Conservation (phyloP, 2,797 vertebrate genomes). For the Melanotaenia parkinsoni region DNA sequence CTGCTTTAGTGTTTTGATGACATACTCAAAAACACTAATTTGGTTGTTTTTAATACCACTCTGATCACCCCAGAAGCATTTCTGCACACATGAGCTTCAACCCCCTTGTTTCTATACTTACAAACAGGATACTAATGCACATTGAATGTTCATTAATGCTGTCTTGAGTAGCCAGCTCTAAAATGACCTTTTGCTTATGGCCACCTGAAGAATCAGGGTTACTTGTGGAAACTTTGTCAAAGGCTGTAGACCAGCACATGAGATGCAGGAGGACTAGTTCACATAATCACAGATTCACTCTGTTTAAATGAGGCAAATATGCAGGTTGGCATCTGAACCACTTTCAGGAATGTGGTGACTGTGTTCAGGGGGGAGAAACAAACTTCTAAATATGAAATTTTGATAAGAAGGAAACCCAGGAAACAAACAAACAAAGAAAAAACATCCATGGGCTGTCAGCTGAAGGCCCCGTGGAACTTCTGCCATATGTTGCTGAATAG, state of each 20-base stretch:
- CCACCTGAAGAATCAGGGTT: neutral
- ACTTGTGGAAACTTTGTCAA: too few relatives aligned
- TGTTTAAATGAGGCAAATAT: neutral
- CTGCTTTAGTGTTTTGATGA: too few relatives aligned
- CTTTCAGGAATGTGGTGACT: neutral
- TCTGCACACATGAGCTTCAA: neutral
- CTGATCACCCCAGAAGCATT: neutral
- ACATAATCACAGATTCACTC: neutral
- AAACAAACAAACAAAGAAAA: neutral
- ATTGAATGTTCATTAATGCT: neutral
- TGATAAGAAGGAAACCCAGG: neutral
- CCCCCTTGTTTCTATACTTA: neutral
- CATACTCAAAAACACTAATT: neutral
- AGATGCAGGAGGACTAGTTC: neutral
- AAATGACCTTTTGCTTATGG: neutral
- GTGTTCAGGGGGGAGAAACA: neutral
- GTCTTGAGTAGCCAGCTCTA: neutral
- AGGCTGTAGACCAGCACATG: neutral
- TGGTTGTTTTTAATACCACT: neutral
- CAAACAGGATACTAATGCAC: neutral
- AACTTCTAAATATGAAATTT: neutral
- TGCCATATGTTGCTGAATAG: neutral
- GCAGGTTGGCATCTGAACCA: neutral
- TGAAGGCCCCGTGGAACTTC: neutral
- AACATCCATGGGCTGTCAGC: neutral